Conservation (phyloP, 1,140 invertebrate genomes). For the Drosophila watanabei region DNA sequence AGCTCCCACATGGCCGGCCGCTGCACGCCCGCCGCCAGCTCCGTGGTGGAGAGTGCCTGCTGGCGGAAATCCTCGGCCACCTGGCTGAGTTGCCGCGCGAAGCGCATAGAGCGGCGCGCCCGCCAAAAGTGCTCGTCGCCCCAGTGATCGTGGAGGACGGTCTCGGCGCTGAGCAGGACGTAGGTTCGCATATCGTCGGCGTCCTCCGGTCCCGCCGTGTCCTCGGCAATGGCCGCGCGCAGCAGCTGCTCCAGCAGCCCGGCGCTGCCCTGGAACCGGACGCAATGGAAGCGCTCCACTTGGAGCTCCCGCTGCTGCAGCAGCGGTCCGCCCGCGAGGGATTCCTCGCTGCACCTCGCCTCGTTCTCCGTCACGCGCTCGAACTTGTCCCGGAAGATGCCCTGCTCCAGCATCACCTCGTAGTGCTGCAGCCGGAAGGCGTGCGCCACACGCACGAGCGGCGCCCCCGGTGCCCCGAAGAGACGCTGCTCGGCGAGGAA, state of each 20-base stretch:
- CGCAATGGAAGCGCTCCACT: conserved; percentile 89
- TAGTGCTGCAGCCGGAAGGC: conserved; percentile 95
- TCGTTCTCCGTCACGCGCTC: conserved; percentile 87
- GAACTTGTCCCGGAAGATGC: conserved; percentile 94
- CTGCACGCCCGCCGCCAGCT: conserved; percentile 85
- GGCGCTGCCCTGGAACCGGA: conserved; percentile 94
- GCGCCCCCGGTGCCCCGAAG: conserved; percentile 69
- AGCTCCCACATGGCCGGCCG: conserved; percentile 75
- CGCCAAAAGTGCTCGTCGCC: conserved; percentile 94
- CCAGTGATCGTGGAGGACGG: conserved; percentile 94
- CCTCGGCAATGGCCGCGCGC: conserved; percentile 60
- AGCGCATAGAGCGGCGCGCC: conserved; percentile 96
- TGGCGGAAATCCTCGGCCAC: conserved; percentile 91
- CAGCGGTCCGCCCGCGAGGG: conserved; percentile 58
- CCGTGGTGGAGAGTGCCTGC: conserved; percentile 88
- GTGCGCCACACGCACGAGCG: conserved; percentile 87
- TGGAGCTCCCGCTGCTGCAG: conserved; percentile 63
- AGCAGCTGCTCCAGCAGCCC: conserved; percentile 88
- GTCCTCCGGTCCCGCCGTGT: conserved; percentile 52
- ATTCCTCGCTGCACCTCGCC: conserved; percentile 56
- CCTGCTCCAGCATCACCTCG: conserved; percentile 93
- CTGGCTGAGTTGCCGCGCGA: conserved; percentile 89
- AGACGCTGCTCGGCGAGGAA: conserved; percentile 87
- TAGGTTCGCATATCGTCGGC: conserved; percentile 85
- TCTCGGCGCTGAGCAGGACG: conserved; percentile 95